Percentiles rank a stretch among this genome's conserved stretches.
Evolutionary conservation across 1,140 invertebrate genomes (phyloP).

Genomic region (Atta colombica): DNA sequence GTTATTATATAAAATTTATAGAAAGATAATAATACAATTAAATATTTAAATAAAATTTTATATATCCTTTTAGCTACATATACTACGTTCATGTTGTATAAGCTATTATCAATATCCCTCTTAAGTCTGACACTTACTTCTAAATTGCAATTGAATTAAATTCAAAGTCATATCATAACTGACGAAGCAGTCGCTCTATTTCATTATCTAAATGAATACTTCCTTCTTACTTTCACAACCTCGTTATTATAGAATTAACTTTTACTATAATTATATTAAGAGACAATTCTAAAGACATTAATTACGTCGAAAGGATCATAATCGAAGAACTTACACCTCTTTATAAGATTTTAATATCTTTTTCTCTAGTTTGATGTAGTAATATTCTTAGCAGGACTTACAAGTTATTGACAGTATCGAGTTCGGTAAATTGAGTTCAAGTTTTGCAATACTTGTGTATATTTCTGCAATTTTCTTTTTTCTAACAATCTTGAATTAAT

Average conservation of each 20-base stretch:
- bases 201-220: constrained; percentile 28
- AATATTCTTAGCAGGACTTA: neutral
- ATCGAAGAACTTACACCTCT: neutral
- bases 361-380: neutral
- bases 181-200: neutral
- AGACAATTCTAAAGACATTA: constrained; percentile 21
- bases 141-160: constrained; percentile 23
- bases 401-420: neutral
- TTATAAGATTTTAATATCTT: constrained; percentile 18
- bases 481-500: neutral
- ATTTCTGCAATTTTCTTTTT: neutral
- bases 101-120: constrained; percentile 3
- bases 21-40: neutral
- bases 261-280: neutral
- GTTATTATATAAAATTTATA: constrained; percentile 4
- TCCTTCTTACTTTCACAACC: neutral
- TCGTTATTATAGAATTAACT: constrained; percentile 21
- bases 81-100: neutral
- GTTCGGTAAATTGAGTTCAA: neutral
- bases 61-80: no score
- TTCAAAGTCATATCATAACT: neutral
- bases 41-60: neutral
- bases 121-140: neutral
- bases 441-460: neutral
- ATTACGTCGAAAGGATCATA: neutral